Evolutionary conservation across 2,888 invertebrate species (phyloP).

Genomic region (Cordilura impudica): DNA sequence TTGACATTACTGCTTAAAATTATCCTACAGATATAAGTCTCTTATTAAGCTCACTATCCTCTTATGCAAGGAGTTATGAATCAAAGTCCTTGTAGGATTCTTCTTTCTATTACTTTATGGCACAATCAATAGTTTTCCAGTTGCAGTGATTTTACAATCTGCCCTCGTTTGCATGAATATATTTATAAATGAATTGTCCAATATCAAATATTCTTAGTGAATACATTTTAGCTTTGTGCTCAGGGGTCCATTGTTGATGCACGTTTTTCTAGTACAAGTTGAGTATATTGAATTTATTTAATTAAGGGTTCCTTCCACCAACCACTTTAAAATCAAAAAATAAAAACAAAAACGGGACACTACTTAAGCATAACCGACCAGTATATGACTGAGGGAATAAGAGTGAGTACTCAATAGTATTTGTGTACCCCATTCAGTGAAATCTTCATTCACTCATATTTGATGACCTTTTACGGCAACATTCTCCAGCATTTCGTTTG

Average conservation of each 20-base stretch:
- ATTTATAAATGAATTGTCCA: conserved; percentile 51
- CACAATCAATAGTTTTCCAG: too few species aligned
- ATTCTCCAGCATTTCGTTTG: neutral
- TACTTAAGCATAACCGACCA: conserved; percentile 27
- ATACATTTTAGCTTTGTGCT: conserved; percentile 16
- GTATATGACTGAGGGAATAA: neutral
- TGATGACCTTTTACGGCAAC: neutral
- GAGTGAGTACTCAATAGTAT: neutral
- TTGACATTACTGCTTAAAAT: too few species aligned
- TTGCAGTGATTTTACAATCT: neutral
- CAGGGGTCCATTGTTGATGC: conserved; percentile 45
- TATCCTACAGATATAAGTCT: too few species aligned
- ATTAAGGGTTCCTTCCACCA: conserved; percentile 71
- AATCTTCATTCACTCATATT: neutral
- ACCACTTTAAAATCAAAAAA: conserved; percentile 49
- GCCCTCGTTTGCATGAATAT: conserved; percentile 12
- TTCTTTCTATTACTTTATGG: too few species aligned
- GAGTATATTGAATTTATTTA: conserved; percentile 77
- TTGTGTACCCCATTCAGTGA: neutral
- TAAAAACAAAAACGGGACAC: conserved; percentile 54
- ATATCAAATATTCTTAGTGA: conserved; percentile 52
- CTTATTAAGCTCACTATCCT: too few species aligned
- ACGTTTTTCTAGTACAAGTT: conserved; percentile 59
- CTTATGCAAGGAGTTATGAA: too few species aligned
- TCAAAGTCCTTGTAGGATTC: too few species aligned